Evolutionary conservation across 2,113 vertebrate genomes (phyloP).

Genomic region (Conger conger): DNA sequence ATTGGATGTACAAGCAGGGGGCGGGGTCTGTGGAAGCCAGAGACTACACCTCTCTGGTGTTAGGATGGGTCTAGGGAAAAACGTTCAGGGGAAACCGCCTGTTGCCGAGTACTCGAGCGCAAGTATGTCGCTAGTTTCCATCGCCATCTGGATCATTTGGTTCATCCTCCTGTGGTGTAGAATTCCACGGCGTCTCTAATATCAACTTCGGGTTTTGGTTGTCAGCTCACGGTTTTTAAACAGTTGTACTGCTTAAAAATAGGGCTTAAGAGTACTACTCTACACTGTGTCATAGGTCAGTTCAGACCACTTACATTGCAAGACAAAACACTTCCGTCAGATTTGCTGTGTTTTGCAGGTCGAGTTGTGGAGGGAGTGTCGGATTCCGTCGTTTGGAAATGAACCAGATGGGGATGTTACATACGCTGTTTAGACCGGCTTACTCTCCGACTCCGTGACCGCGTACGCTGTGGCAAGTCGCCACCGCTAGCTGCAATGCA

Average conservation of each 20-base stretch:
- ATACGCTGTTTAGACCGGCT: neutral
- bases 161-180: neutral
- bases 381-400: neutral
- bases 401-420: slow-evolving; percentile 21
- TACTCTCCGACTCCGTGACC: neutral
- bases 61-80: neutral
- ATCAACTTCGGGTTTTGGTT: too few relatives aligned
- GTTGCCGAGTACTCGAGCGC: neutral
- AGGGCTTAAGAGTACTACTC: neutral
- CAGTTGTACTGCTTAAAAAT: neutral
- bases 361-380: neutral
- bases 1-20: neutral
- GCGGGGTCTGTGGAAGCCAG: neutral
- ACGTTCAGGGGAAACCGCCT: neutral
- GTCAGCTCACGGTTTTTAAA: neutral
- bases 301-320: neutral
- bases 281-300: neutral
- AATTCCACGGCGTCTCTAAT: neutral
- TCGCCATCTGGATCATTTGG: neutral
- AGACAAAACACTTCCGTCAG: neutral
- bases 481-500: neutral
- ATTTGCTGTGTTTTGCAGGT: neutral
- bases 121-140: neutral
- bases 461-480: neutral
- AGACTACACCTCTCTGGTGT: neutral